These are phyloP conservation scores for Cyprinus carpio DNA, from an alignment of 2,113 vertebrate genomes.

Conservation along the genomic window DNA sequence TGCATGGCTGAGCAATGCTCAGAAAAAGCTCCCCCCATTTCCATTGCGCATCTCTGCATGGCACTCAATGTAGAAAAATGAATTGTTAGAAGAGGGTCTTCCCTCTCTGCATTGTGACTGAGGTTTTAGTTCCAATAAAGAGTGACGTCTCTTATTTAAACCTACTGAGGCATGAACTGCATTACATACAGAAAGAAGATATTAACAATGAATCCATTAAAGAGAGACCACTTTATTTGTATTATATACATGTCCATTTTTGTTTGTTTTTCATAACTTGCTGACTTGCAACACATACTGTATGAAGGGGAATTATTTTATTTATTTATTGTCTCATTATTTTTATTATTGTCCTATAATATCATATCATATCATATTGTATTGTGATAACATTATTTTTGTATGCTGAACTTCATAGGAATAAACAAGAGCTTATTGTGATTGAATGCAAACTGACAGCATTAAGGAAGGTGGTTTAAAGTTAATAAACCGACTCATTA, in stretches of 20 bases:
- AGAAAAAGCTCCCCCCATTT: constrained; percentile 61
- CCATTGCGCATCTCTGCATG: constrained; percentile 27
- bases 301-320: neutral
- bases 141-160: constrained; percentile 47
- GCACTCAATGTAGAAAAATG: constrained; percentile 3
- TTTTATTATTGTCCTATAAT: neutral
- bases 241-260: neutral
- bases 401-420: neutral
- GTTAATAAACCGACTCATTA: neutral
- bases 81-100: constrained; percentile 12
- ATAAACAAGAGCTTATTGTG: neutral
- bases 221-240: neutral
- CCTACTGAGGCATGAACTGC: constrained; percentile 50
- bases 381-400: neutral
- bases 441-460: neutral
- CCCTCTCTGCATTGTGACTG: constrained; percentile 30
- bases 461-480: neutral
- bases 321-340: neutral
- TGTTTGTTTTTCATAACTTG: neutral
- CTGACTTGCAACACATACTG: neutral
- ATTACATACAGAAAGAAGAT: constrained; percentile 22
- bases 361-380: neutral
- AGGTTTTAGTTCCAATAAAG: constrained; percentile 55
- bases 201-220: constrained; percentile 4
- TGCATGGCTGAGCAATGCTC: constrained; percentile 75